Evolutionary conservation across 2,113 vertebrate genomes (phyloP).

Genomic region (Perca fluviatilis): DNA sequence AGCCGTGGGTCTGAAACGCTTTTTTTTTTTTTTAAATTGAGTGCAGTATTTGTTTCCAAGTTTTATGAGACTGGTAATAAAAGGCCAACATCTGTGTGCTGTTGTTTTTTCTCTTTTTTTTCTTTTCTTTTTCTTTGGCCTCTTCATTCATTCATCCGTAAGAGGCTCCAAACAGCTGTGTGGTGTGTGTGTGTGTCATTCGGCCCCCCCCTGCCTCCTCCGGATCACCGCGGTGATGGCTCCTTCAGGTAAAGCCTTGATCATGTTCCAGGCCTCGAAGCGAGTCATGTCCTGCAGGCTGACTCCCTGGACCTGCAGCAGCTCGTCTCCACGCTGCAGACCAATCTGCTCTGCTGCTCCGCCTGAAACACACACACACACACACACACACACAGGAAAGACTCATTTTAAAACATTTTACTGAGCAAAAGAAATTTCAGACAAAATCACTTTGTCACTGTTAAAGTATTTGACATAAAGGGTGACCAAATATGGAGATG

Average conservation of each 20-base stretch:
- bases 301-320: conserved; percentile 87
- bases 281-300: conserved; percentile 89
- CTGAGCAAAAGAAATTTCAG: too few species aligned
- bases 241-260: conserved; percentile 92
- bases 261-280: conserved; percentile 94
- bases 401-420: too few species aligned
- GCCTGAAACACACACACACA: conserved; percentile 79
- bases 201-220: conserved; percentile 67
- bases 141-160: not conserved
- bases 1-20: too few species aligned
- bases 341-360: conserved; percentile 83
- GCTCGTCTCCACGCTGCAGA: conserved; percentile 89
- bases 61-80: not conserved
- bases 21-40: too few species aligned
- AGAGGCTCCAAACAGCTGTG: not conserved
- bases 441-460: too few species aligned
- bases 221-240: conserved; percentile 81
- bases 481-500: too few species aligned
- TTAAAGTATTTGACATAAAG: too few species aligned
- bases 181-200: not conserved
- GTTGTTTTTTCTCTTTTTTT: not conserved
- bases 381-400: conserved; percentile 13
- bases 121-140: not conserved
- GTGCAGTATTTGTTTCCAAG: too few species aligned
- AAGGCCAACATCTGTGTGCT: not conserved